Evolutionary conservation across 1,140 invertebrate genomes (phyloP).

Genomic region (Reticulitermes speratus): DNA sequence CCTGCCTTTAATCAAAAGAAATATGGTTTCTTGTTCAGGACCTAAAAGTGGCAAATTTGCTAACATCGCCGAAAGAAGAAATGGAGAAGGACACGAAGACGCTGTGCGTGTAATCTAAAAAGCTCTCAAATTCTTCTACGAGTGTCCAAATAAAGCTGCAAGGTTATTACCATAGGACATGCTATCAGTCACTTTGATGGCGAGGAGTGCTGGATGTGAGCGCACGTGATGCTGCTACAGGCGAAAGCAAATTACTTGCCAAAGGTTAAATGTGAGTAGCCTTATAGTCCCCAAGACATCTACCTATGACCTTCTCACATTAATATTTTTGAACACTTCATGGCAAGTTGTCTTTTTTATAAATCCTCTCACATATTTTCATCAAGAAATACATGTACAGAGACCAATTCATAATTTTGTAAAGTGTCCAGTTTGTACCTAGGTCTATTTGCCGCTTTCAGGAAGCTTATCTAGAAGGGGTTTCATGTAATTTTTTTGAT

Average conservation of each 20-base stretch:
- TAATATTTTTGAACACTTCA: too few species aligned
- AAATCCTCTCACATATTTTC: too few species aligned
- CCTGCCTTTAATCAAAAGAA: too few species aligned
- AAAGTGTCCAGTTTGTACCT: too few species aligned
- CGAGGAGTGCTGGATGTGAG: neutral
- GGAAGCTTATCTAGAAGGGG: too few species aligned
- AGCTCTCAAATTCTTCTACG: neutral
- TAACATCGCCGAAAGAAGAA: neutral
- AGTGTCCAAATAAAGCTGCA: neutral
- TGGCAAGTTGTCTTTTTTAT: too few species aligned
- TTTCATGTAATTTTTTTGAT: too few species aligned
- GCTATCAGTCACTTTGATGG: neutral
- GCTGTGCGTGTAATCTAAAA: neutral
- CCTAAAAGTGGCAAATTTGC: neutral
- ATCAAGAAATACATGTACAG: too few species aligned
- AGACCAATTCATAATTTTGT: too few species aligned
- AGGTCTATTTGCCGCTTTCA: too few species aligned
- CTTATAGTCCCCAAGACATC: neutral
- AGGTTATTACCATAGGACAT: neutral
- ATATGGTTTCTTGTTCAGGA: too few species aligned
- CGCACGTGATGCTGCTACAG: neutral
- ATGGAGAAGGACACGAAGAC: neutral
- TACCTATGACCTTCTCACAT: too few species aligned
- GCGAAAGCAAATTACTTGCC: neutral
- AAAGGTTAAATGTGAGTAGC: neutral